phyloP scores from a whole-genome alignment of 2,797 vertebrate species.

The Sebastes trivittatus region DNA sequence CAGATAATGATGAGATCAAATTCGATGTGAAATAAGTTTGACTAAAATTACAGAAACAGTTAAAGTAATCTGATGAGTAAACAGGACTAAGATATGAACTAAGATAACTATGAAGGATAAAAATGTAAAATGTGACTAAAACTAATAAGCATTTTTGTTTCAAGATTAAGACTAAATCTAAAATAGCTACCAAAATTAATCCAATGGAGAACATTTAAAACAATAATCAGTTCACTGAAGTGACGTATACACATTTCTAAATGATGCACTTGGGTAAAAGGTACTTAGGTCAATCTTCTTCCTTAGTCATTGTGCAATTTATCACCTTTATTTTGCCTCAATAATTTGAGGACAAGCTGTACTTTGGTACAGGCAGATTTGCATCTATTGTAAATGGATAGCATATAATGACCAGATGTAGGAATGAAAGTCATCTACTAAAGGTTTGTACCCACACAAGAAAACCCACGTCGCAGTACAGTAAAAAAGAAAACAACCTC shows the following conservation, averaged over 20 bases:
- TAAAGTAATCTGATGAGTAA: too few species aligned
- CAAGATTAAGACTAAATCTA: too few species aligned
- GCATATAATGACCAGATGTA: constrained; percentile 3
- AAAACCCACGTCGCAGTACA: background rate
- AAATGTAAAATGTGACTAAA: too few species aligned
- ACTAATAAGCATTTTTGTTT: too few species aligned
- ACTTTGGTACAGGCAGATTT: constrained; percentile 8
- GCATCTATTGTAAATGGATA: constrained; percentile 14
- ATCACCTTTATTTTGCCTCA: background rate
- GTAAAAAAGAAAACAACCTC: background rate
- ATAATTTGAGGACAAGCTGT: background rate
- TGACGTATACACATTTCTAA: background rate
- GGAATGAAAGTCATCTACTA: background rate
- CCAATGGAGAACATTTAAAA: background rate
- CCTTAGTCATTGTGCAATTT: background rate
- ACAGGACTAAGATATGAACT: too few species aligned
- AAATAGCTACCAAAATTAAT: too few species aligned
- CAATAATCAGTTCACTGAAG: background rate
- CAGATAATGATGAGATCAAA: too few species aligned
- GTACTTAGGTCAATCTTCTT: background rate
- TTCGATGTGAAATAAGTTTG: too few species aligned
- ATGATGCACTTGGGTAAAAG: background rate
- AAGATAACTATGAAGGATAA: too few species aligned
- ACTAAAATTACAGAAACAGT: too few species aligned
- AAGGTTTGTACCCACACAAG: background rate